Conservation (phyloP, 2,888 invertebrate genomes). For the Podotricha telesiphe region DNA sequence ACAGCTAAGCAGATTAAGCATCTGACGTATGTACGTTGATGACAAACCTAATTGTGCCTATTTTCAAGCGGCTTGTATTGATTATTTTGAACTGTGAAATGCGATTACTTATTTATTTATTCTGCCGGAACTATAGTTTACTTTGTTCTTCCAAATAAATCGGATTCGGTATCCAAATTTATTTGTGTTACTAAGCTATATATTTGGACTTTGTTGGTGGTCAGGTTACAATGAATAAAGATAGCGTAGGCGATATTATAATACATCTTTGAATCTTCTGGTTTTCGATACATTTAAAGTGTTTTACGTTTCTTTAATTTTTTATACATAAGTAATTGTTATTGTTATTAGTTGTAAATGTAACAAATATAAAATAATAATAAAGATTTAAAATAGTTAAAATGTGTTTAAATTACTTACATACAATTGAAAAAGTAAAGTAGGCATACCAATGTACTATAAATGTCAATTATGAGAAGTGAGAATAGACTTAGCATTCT, state of each 20-base stretch:
- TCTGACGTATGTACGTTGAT: not conserved
- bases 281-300: no score
- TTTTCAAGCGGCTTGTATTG: constrained; percentile 51
- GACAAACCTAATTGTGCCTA: constrained; percentile 51
- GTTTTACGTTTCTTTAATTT: no score
- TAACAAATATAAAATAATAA: no score
- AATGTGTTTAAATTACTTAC: no score
- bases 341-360: no score
- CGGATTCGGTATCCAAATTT: constrained; percentile 6
- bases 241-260: not conserved
- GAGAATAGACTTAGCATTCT: no score
- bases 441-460: no score
- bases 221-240: not conserved
- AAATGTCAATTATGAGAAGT: no score
- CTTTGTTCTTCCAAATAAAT: constrained; percentile 27
- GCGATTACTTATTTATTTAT: constrained; percentile 52
- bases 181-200: constrained; percentile 8
- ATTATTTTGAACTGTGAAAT: constrained; percentile 51
- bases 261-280: not conserved
- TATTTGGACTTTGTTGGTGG: constrained; percentile 3
- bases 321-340: no score
- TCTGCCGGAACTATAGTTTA: constrained; percentile 53
- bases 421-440: no score
- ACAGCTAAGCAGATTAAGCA: not conserved
- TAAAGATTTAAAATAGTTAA: no score